These are phyloP conservation scores for Brienomyrus longianalis DNA, from an alignment of 2,113 vertebrate genomes.

Conservation along the genomic window DNA sequence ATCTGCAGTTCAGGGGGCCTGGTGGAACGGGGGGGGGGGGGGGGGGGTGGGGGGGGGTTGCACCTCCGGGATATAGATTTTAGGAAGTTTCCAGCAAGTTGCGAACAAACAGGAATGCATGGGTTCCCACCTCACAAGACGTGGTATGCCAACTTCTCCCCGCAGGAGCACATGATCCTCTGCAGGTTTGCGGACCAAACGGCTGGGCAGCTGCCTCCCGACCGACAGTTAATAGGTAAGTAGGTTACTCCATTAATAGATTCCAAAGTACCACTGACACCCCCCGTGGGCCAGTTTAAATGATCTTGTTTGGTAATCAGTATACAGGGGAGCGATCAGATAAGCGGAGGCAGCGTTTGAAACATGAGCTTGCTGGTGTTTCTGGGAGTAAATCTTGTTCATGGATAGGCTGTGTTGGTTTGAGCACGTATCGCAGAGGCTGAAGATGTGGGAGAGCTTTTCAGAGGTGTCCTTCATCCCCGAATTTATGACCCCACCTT, in stretches of 20 bases:
- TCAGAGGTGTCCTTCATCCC: slow-evolving; percentile 23
- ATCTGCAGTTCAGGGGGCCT: no score
- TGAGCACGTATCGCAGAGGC: background rate
- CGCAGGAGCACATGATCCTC: slow-evolving; percentile 93
- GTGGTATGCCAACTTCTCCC: slow-evolving; percentile 16
- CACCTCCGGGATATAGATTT: background rate
- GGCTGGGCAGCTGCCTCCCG: slow-evolving; percentile 73
- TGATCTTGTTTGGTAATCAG: background rate
- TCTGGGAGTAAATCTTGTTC: background rate
- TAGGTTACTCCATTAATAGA: background rate
- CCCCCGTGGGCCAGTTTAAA: background rate
- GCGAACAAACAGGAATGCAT: background rate
- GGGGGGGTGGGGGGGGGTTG: background rate
- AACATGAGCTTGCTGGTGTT: background rate
- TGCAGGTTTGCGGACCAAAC: slow-evolving; percentile 98
- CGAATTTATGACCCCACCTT: slow-evolving; percentile 22
- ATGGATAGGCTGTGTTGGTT: background rate
- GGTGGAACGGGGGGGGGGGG: background rate
- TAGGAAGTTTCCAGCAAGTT: background rate
- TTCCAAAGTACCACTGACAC: background rate
- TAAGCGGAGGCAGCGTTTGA: background rate
- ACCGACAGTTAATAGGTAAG: slow-evolving; percentile 73
- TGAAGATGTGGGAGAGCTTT: background rate
- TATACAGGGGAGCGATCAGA: background rate
- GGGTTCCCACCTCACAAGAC: background rate